Evolutionary conservation across 2,797 vertebrate genomes (phyloP).

Genomic region (Pseudomugil gertrudae): DNA sequence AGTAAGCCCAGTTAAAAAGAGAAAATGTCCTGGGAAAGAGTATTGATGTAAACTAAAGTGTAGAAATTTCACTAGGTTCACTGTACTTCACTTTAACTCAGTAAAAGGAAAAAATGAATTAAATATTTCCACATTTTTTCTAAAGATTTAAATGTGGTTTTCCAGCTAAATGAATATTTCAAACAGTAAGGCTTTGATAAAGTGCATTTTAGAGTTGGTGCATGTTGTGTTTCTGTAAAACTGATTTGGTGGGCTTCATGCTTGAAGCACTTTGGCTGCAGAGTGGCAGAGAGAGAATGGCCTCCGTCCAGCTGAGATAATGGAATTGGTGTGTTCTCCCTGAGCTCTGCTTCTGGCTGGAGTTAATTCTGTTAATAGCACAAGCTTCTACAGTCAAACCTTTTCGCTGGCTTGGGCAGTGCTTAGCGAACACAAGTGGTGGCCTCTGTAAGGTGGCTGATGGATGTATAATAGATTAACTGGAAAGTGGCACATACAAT

Average conservation of each 20-base stretch:
- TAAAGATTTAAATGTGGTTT: constrained; percentile 75
- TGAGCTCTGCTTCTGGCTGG: constrained; percentile 80
- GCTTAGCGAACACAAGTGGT: constrained; percentile 60
- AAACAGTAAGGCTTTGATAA: constrained; percentile 75
- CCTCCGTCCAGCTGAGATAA: constrained; percentile 85
- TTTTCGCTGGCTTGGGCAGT: constrained; percentile 53
- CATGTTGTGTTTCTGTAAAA: constrained; percentile 73
- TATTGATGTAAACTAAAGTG: constrained; percentile 58
- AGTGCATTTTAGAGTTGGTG: constrained; percentile 76
- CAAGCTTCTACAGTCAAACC: constrained; percentile 71
- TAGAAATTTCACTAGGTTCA: constrained; percentile 54
- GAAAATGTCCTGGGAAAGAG: constrained; percentile 29
- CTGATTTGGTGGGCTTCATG: constrained; percentile 62
- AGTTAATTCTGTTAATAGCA: constrained; percentile 87
- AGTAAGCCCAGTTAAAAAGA: not conserved
- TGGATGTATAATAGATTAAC: constrained; percentile 84
- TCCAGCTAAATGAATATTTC: constrained; percentile 81
- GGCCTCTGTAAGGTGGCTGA: constrained; percentile 69
- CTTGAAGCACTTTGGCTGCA: constrained; percentile 78
- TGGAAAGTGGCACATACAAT: constrained; percentile 69
- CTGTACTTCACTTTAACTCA: constrained; percentile 46
- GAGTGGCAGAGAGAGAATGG: constrained; percentile 74
- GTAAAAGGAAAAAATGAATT: constrained; percentile 50
- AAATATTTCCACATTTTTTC: constrained; percentile 66
- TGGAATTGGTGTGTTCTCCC: constrained; percentile 87